Conservation (phyloP, 2,888 invertebrate species). For the Hypena proboscidalis region DNA sequence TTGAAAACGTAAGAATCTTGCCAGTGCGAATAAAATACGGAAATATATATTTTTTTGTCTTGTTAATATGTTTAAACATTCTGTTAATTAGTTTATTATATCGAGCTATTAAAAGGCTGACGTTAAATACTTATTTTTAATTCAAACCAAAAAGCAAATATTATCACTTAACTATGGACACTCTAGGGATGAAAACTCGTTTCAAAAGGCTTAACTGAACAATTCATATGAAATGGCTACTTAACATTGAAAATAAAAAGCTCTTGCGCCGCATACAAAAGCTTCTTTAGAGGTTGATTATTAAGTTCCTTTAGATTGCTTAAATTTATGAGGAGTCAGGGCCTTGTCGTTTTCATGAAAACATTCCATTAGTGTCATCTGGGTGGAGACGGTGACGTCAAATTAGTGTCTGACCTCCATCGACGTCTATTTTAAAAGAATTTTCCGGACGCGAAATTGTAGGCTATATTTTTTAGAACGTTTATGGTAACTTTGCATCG, state of each 20-base stretch:
- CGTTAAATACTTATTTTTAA: too few relatives aligned
- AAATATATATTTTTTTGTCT: constrained; percentile 1
- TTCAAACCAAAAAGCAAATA: too few relatives aligned
- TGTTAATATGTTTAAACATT: neutral
- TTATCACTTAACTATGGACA: too few relatives aligned
- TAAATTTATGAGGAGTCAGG: constrained; percentile 34
- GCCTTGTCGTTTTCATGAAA: constrained; percentile 46
- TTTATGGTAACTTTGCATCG: neutral
- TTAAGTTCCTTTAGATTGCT: constrained; percentile 30
- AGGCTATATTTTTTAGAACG: constrained; percentile 10
- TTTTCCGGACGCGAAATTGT: constrained; percentile 15
- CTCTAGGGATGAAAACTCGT: too few relatives aligned
- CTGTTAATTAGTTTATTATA: neutral
- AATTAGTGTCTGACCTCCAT: constrained; percentile 50
- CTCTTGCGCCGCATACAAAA: constrained; percentile 11
- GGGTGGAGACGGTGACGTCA: constrained; percentile 42
- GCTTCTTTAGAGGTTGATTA: constrained; percentile 9
- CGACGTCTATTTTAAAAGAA: constrained; percentile 36
- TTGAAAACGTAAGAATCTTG: constrained; percentile 14
- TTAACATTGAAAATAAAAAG: constrained; percentile 17
- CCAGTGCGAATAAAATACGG: constrained; percentile 16
- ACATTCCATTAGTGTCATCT: constrained; percentile 49
- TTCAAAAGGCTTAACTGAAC: too few relatives aligned
- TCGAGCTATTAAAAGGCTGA: too few relatives aligned
- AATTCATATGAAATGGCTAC: too few relatives aligned